phyloP scores from a whole-genome alignment of 2,888 invertebrate genomes.

The Lycia hirtaria region DNA sequence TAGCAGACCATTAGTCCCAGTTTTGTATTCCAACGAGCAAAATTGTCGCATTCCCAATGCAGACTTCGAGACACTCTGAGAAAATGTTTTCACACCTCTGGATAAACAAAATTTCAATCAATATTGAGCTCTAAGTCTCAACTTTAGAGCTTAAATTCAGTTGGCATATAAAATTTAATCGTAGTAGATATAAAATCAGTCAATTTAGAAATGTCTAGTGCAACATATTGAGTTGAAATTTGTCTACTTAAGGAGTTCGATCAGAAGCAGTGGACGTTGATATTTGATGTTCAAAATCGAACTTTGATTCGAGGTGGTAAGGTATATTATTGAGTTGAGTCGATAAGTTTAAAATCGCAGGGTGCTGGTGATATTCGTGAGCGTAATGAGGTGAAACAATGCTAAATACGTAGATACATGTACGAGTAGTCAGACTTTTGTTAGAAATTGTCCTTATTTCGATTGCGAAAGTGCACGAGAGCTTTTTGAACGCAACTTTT shows the following conservation, averaged over 20 bases:
- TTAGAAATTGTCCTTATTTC: conserved; percentile 25
- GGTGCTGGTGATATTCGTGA: conserved; percentile 68
- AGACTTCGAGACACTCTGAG: conserved; percentile 46
- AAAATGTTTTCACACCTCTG: conserved; percentile 74
- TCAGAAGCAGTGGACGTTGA: conserved; percentile 42
- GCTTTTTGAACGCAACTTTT: background rate
- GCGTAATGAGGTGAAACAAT: conserved; percentile 79
- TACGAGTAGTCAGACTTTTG: conserved; percentile 23
- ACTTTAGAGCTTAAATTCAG: conserved; percentile 43
- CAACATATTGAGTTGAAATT: conserved; percentile 75
- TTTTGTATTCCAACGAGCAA: conserved; percentile 73
- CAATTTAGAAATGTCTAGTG: conserved; percentile 71
- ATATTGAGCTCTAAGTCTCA: conserved; percentile 39
- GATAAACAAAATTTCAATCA: conserved; percentile 35
- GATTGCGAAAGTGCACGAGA: background rate
- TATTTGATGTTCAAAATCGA: conserved; percentile 33
- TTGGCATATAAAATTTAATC: conserved; percentile 47
- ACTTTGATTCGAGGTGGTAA: conserved; percentile 36
- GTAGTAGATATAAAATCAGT: conserved; percentile 60
- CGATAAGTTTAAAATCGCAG: conserved; percentile 36
- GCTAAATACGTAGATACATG: conserved; percentile 61
- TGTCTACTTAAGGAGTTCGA: conserved; percentile 60
- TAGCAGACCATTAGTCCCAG: conserved; percentile 68
- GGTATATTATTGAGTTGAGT: conserved; percentile 37
- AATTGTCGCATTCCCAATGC: conserved; percentile 72